Conservation (phyloP, 2,888 invertebrate species). For the Hyalella azteca region DNA sequence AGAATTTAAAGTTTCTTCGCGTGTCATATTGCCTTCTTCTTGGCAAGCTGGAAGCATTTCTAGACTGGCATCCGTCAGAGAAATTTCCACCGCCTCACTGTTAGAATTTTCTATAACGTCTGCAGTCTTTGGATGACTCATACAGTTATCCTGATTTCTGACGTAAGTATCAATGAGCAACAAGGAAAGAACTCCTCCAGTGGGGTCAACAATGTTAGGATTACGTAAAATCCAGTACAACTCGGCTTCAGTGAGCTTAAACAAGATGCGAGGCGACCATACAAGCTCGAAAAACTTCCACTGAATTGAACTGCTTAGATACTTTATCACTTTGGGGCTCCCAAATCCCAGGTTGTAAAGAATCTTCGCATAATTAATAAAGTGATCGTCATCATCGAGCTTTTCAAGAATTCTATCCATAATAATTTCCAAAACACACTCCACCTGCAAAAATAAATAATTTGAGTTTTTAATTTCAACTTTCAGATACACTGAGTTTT, state of each 20-base stretch:
- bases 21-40: background rate
- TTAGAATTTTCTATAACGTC: too few species aligned
- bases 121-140: too few species aligned
- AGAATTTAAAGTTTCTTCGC: too few species aligned
- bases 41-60: background rate
- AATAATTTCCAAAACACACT: too few species aligned
- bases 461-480: too few species aligned
- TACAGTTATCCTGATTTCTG: too few species aligned
- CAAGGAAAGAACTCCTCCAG: background rate
- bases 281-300: constrained; percentile 14
- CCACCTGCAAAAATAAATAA: too few species aligned
- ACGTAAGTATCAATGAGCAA: constrained; percentile 5
- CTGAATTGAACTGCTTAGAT: background rate
- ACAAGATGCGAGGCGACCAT: background rate
- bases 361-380: background rate
- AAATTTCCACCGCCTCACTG: too few species aligned
- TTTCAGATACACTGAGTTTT: too few species aligned
- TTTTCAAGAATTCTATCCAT: too few species aligned
- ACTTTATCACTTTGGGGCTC: background rate
- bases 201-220: constrained; percentile 4
- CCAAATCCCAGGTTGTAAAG: background rate
- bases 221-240: constrained; percentile 12
- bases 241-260: background rate
- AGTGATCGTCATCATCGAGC: too few species aligned
- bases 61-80: too few species aligned